These are phyloP conservation scores for Chirona hameri DNA, from an alignment of 2,888 invertebrate genomes.

Conservation along the genomic window DNA sequence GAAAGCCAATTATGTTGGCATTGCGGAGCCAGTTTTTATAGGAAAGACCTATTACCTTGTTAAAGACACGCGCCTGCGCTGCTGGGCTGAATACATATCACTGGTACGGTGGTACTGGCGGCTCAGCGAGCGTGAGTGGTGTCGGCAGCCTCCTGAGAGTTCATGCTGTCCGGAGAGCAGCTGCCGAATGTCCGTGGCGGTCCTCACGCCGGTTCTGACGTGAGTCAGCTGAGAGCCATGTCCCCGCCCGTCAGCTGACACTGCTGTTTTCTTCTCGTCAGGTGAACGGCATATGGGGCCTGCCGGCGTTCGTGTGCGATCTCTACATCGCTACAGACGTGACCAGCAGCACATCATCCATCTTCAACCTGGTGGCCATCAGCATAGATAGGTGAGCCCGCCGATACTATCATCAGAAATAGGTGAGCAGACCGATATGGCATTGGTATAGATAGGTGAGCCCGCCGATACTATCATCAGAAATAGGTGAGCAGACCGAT, in stretches of 20 bases:
- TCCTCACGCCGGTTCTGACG: background rate
- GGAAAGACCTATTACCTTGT: too few species aligned
- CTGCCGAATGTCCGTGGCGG: background rate
- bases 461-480: too few species aligned
- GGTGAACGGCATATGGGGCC: slow-evolving; percentile 61
- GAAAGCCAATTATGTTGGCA: too few species aligned
- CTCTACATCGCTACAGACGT: slow-evolving; percentile 98
- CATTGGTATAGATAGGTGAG: slow-evolving; percentile 95
- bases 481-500: too few species aligned
- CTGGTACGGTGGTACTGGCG: too few species aligned
- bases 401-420: background rate
- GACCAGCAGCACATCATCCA: slow-evolving; percentile 94
- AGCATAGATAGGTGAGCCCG: slow-evolving; percentile 87
- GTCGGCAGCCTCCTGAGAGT: slow-evolving; percentile 23
- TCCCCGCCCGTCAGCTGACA: background rate
- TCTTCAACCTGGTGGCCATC: slow-evolving; percentile 96
- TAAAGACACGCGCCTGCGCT: too few species aligned
- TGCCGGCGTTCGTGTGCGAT: slow-evolving; percentile 89
- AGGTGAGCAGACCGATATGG: too few species aligned
- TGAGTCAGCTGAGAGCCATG: background rate
- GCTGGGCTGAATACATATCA: too few species aligned
- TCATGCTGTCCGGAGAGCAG: slow-evolving; percentile 32
- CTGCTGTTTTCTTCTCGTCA: slow-evolving; percentile 38
- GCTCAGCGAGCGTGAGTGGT: too few species aligned
- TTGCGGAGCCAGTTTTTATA: too few species aligned